A percentile compares a stretch with the other conserved stretches of the same genome.
phyloP scores from a whole-genome alignment of 1,140 invertebrate genomes.

The Alviniconcha marisindica region DNA sequence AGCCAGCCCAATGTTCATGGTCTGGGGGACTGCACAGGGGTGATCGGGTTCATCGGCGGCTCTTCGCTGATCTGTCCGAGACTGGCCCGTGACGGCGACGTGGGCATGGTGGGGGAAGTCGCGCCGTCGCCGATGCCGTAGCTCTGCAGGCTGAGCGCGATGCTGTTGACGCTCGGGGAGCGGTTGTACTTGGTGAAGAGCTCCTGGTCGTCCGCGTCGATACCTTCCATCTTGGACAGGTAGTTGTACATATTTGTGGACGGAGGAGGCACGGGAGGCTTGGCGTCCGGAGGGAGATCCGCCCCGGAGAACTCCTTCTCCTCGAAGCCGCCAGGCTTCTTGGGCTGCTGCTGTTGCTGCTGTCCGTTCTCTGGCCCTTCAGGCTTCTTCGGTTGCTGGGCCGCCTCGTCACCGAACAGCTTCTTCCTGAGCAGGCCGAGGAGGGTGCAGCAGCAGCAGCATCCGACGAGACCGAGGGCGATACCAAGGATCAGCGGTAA shows the following conservation, averaged over 20 bases:
- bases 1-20: too few species aligned
- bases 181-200: constrained; percentile 23
- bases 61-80: constrained; percentile 17
- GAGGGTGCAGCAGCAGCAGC: background rate
- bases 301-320: constrained; percentile 20
- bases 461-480: background rate
- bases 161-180: constrained; percentile 28
- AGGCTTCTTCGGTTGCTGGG: background rate
- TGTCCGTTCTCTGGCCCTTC: background rate
- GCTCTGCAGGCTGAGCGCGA: constrained; percentile 29
- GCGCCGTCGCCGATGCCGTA: constrained; percentile 21
- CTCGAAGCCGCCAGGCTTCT: background rate
- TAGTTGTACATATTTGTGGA: constrained; percentile 31
- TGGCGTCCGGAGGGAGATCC: background rate
- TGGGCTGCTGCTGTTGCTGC: background rate
- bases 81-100: background rate
- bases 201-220: constrained; percentile 10
- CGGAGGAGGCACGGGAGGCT: constrained; percentile 12
- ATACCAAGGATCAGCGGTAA: constrained; percentile 3
- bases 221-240: constrained; percentile 14
- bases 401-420: background rate
- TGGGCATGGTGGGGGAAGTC: background rate
- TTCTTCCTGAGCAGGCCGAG: background rate
- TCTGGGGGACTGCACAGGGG: background rate
- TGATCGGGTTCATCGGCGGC: background rate